Evolutionary conservation across 2,797 vertebrate species (phyloP).

Genomic region (Bovichtus diacanthus): DNA sequence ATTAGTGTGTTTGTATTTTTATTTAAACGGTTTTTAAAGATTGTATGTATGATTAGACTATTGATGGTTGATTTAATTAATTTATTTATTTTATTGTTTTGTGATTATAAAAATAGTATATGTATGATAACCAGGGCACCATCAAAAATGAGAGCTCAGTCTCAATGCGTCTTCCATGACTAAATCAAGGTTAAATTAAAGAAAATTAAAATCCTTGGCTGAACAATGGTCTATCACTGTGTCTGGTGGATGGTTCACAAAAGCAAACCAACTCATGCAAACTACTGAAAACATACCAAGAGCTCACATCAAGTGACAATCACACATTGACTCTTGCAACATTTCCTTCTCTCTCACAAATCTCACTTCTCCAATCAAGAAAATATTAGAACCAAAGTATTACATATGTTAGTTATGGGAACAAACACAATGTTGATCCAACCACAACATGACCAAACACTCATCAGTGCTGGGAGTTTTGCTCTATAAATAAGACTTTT

Average conservation of each 20-base stretch:
- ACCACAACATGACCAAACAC: constrained; percentile 4
- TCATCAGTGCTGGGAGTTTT: constrained; percentile 10
- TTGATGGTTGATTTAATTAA: too few species aligned
- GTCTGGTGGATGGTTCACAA: constrained; percentile 11
- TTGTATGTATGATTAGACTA: too few species aligned
- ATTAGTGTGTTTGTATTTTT: too few species aligned
- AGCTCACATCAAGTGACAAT: background rate
- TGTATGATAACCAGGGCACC: too few species aligned
- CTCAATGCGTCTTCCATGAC: too few species aligned
- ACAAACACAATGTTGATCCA: constrained; percentile 17
- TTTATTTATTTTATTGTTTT: too few species aligned
- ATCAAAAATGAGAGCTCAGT: too few species aligned
- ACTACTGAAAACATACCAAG: background rate
- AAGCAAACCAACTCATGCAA: background rate
- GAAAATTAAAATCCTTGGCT: background rate
- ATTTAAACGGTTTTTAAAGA: too few species aligned
- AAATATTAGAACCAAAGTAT: constrained; percentile 1
- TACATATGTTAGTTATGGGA: background rate
- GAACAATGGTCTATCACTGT: constrained; percentile 2
- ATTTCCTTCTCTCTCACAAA: background rate
- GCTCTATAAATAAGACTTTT: constrained; percentile 31
- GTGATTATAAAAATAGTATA: too few species aligned
- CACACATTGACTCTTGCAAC: background rate
- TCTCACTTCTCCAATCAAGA: constrained; percentile 27
- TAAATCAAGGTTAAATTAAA: too few species aligned